phyloP scores from a whole-genome alignment of 2,888 invertebrate species.

The Rhagonycha lutea region DNA sequence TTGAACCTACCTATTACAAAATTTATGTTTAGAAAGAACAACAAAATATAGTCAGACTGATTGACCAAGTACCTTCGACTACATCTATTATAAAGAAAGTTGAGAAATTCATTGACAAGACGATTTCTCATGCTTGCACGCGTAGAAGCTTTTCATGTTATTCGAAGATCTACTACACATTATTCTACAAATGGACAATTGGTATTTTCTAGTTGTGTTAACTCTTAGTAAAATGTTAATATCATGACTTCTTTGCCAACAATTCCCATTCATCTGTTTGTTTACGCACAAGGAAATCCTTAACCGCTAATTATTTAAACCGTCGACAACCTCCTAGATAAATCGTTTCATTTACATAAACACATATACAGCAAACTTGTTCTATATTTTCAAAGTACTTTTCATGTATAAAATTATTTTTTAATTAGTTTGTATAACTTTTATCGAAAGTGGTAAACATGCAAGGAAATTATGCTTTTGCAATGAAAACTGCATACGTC shows the following conservation, averaged over 20 bases:
- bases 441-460: not conserved
- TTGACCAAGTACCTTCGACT: not conserved
- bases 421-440: not conserved
- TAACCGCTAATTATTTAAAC: constrained; percentile 16
- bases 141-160: constrained; percentile 10
- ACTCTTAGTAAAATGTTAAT: constrained; percentile 20
- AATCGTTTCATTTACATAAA: constrained; percentile 11
- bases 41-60: constrained; percentile 2
- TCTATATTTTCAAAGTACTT: not conserved
- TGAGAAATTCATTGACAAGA: constrained; percentile 16
- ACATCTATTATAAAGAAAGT: constrained; percentile 17
- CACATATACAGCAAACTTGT: not conserved
- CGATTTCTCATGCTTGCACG: constrained; percentile 22
- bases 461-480: not conserved
- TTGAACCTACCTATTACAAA: not conserved
- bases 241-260: constrained; percentile 23
- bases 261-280: constrained; percentile 27
- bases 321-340: constrained; percentile 1
- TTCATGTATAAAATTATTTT: not conserved
- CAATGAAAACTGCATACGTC: not conserved
- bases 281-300: constrained; percentile 15
- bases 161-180: constrained; percentile 14
- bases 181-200: constrained; percentile 24
- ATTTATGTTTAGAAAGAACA: not conserved
- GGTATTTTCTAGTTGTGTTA: constrained; percentile 29